These are phyloP conservation scores for Platerodrilus igneus DNA, from an alignment of 2,888 invertebrate genomes.

Conservation along the genomic window DNA sequence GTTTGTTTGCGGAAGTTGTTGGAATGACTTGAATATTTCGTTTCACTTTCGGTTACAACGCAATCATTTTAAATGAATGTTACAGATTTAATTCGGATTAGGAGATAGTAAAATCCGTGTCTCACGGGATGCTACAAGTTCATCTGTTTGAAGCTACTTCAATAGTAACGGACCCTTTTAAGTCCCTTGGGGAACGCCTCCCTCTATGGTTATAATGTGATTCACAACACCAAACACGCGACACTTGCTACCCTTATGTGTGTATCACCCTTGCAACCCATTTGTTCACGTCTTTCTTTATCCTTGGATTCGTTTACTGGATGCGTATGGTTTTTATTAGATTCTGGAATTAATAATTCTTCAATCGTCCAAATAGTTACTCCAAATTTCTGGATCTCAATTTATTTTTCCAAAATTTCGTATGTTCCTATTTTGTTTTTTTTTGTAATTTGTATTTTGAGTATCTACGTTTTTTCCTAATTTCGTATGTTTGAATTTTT, in stretches of 20 bases:
- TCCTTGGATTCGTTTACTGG: too few species aligned
- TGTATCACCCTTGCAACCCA: constrained; percentile 13
- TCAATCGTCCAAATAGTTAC: too few species aligned
- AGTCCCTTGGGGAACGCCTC: constrained; percentile 26
- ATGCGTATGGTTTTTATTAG: too few species aligned
- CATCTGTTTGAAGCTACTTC: constrained; percentile 20
- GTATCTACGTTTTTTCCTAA: too few species aligned
- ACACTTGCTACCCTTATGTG: constrained; percentile 16
- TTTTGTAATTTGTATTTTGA: too few species aligned
- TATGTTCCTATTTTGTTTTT: too few species aligned
- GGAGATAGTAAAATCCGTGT: constrained; percentile 20
- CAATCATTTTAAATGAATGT: constrained; percentile 13
- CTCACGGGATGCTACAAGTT: constrained; percentile 19
- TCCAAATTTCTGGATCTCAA: too few species aligned
- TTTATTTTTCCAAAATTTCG: too few species aligned
- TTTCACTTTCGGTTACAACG: background rate
- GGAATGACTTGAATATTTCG: constrained; percentile 14
- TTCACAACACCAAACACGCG: constrained; percentile 28
- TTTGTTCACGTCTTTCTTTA: constrained; percentile 14
- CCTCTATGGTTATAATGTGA: constrained; percentile 27
- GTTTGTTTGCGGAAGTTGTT: constrained; percentile 22
- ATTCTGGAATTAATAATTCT: too few species aligned
- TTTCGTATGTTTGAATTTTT: too few species aligned
- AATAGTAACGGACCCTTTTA: constrained; percentile 23
- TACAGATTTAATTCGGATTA: constrained; percentile 25